These are phyloP conservation scores for Edolisoma coerulescens DNA, from an alignment of 2,113 vertebrate genomes.

Conservation along the genomic window DNA sequence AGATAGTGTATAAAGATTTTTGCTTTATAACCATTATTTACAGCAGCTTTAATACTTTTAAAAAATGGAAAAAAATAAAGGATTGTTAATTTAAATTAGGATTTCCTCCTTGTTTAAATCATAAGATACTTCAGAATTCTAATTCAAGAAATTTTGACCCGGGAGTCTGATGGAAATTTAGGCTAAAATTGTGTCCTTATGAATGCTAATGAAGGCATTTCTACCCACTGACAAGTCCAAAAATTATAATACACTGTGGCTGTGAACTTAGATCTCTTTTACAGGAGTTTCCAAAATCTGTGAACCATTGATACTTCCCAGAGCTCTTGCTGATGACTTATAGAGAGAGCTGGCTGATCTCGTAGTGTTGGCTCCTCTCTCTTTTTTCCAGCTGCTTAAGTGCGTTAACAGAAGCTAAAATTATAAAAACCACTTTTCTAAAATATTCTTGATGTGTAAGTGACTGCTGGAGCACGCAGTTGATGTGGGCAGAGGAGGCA, in stretches of 20 bases:
- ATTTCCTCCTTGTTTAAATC: neutral
- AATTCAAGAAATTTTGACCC: neutral
- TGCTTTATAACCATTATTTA: neutral
- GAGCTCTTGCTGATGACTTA: neutral
- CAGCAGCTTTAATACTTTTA: neutral
- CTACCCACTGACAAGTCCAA: neutral
- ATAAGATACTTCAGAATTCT: neutral
- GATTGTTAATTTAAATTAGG: neutral
- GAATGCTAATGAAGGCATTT: neutral
- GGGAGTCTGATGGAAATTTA: neutral
- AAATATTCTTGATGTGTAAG: neutral
- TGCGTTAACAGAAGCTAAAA: slow-evolving; percentile 4
- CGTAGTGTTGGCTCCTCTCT: neutral
- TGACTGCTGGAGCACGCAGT: neutral
- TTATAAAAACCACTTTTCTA: neutral
- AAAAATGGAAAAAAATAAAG: neutral
- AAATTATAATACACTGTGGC: neutral
- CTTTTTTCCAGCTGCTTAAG: slow-evolving; percentile 14
- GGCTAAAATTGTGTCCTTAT: neutral
- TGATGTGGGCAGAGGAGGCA: neutral
- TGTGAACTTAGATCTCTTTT: neutral
- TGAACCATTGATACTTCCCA: neutral
- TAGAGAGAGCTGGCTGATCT: neutral
- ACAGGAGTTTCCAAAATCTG: neutral
- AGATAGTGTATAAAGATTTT: neutral